Conservation (phyloP, 2,113 vertebrate species). For the Trichechus manatus region DNA sequence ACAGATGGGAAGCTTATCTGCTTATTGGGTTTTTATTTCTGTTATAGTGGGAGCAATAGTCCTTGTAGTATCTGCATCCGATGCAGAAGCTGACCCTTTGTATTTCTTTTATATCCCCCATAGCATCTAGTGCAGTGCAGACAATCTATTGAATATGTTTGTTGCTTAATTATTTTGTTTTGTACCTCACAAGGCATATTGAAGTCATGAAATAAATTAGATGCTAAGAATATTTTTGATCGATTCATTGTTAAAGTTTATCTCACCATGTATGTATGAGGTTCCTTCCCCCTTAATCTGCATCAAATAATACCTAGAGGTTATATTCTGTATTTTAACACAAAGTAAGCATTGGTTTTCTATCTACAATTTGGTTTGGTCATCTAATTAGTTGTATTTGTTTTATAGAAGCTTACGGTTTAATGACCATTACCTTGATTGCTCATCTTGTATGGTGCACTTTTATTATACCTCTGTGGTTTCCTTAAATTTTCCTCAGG, state of each 20-base stretch:
- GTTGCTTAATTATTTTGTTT: background rate
- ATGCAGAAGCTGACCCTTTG: background rate
- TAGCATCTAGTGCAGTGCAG: background rate
- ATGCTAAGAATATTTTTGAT: background rate
- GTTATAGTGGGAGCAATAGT: background rate
- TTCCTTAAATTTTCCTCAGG: constrained; percentile 44
- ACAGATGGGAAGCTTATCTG: background rate
- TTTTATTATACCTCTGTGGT: constrained; percentile 64
- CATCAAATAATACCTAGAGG: background rate
- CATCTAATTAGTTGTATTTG: constrained; percentile 28
- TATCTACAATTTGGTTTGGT: background rate
- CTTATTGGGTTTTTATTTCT: background rate
- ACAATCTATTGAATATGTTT: background rate
- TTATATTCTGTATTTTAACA: constrained; percentile 27
- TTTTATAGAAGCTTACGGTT: background rate
- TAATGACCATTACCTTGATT: constrained; percentile 61
- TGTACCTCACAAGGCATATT: background rate
- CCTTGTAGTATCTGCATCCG: background rate
- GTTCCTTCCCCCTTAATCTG: accelerated
- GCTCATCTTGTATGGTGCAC: background rate
- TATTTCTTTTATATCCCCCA: background rate
- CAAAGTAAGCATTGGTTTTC: background rate
- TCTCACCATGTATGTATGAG: background rate
- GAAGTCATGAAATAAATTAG: background rate
- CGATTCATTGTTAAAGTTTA: background rate